These are phyloP conservation scores for Agrotis clavis DNA, from an alignment of 2,888 invertebrate genomes.

Conservation along the genomic window DNA sequence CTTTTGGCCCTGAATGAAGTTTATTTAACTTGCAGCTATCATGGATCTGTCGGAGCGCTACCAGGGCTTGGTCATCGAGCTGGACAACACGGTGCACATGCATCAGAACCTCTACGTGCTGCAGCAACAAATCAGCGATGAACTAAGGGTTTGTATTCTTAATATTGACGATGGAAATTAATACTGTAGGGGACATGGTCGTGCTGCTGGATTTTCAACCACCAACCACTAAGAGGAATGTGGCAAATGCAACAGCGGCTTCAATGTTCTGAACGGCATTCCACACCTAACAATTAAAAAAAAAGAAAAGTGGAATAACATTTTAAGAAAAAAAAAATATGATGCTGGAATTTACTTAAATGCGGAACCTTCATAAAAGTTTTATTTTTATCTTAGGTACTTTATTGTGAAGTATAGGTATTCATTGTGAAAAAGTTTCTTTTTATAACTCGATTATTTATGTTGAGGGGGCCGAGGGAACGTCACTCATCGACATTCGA, in stretches of 20 bases:
- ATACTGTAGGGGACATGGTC: no score
- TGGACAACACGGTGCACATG: conserved; percentile 71
- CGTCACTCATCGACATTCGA: background rate
- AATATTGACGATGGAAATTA: background rate
- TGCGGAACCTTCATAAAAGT: background rate
- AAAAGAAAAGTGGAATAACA: no score
- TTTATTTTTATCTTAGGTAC: background rate
- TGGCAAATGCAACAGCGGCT: background rate
- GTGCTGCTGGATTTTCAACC: background rate
- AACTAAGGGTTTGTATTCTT: conserved; percentile 73
- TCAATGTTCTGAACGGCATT: background rate
- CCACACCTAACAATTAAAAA: no score
- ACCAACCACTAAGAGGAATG: background rate
- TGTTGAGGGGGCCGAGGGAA: background rate
- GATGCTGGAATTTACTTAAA: background rate
- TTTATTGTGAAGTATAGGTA: background rate
- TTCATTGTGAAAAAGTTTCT: background rate
- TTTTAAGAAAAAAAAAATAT: no score
- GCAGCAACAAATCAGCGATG: conserved; percentile 74
- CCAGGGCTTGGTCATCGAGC: conserved; percentile 71
- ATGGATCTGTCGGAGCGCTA: conserved; percentile 80
- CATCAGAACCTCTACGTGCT: conserved; percentile 70
- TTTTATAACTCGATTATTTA: background rate
- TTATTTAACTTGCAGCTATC: conserved; percentile 71
- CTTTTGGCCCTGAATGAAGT: background rate